phyloP scores from a whole-genome alignment of 2,113 vertebrate genomes.

The Phalacrocorax aristotelis region DNA sequence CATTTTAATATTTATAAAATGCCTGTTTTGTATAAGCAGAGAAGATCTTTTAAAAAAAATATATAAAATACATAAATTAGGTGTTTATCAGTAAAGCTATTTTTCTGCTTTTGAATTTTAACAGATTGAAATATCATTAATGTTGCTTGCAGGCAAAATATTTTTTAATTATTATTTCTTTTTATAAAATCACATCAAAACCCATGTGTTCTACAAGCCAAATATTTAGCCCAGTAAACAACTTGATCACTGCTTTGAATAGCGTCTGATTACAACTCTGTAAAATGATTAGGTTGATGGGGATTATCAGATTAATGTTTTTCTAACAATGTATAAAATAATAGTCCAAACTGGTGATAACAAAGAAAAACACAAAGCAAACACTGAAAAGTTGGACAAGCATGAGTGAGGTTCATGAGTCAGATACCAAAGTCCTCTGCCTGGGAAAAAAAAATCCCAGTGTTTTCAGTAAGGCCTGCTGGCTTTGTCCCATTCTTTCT shows the following conservation, averaged over 20 bases:
- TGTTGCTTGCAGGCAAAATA: background rate
- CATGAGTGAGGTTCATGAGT: background rate
- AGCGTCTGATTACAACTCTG: background rate
- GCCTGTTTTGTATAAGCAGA: slow-evolving; percentile 38
- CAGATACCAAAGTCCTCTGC: background rate
- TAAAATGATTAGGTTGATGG: background rate
- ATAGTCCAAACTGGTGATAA: background rate
- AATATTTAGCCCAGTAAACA: background rate
- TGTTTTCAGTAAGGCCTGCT: background rate
- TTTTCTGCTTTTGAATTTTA: slow-evolving; percentile 49
- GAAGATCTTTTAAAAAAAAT: background rate
- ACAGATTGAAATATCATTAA: background rate
- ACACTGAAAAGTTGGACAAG: background rate
- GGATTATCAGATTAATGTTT: background rate
- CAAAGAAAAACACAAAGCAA: background rate
- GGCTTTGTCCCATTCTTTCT: slow-evolving; percentile 25
- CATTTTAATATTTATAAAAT: slow-evolving; percentile 61
- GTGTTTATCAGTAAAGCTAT: slow-evolving; percentile 38
- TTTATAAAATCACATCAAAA: background rate
- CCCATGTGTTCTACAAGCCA: background rate
- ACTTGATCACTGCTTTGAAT: background rate
- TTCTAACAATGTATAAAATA: background rate
- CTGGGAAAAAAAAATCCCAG: background rate
- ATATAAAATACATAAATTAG: slow-evolving; percentile 33
- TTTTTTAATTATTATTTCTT: background rate